phyloP scores from a whole-genome alignment of 2,113 vertebrate species.

The Carassius auratus region DNA sequence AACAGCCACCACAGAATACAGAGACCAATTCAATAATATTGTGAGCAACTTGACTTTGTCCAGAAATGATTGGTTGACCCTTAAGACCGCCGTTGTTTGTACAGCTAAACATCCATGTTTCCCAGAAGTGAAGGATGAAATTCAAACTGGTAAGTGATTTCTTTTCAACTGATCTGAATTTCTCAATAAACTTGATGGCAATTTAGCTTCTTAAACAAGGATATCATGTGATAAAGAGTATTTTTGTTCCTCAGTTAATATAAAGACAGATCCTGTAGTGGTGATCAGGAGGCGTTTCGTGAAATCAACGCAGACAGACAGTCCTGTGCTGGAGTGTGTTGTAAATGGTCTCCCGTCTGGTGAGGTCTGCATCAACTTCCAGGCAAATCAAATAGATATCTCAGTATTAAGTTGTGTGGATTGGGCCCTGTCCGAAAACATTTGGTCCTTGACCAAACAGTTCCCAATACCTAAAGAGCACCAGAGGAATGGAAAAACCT shows the following conservation, averaged over 20 bases:
- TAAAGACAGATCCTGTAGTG: conserved; percentile 53
- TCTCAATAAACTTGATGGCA: not conserved
- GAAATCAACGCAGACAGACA: conserved; percentile 44
- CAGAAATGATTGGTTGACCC: conserved; percentile 35
- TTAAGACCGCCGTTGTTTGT: conserved; percentile 58
- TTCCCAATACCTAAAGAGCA: conserved; percentile 41
- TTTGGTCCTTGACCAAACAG: conserved; percentile 41
- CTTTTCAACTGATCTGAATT: not conserved
- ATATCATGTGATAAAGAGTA: not conserved
- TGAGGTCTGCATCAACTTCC: conserved; percentile 61
- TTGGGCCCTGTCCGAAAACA: conserved; percentile 45
- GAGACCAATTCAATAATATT: fast-evolving
- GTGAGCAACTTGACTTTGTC: conserved; percentile 48
- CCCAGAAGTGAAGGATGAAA: not conserved
- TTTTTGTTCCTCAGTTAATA: conserved; percentile 47
- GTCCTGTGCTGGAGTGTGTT: conserved; percentile 63
- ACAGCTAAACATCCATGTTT: conserved; percentile 66
- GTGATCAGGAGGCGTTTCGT: conserved; percentile 64
- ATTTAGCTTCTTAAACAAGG: not conserved
- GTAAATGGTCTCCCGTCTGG: conserved; percentile 56
- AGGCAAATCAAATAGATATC: not conserved
- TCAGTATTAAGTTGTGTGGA: conserved; percentile 39
- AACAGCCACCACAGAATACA: fast-evolving
- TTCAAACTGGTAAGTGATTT: conserved; percentile 49
- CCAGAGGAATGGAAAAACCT: not conserved